phyloP scores from a whole-genome alignment of 2,797 vertebrate genomes.

The Ibycter americanus region DNA sequence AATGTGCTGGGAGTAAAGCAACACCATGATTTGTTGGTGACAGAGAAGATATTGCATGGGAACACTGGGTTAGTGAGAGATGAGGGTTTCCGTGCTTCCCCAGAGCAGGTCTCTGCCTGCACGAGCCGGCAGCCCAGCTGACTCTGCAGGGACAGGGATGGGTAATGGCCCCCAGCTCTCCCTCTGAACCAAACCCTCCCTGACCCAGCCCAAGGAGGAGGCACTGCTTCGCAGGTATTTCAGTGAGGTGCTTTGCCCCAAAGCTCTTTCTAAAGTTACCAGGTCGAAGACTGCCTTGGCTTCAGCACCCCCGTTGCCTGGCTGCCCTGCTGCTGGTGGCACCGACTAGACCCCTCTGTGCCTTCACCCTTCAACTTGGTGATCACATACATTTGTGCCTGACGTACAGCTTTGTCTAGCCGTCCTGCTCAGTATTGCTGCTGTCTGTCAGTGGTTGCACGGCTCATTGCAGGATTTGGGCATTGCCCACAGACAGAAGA shows the following conservation, averaged over 20 bases:
- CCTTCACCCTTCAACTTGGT: background rate
- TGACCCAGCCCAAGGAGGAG: background rate
- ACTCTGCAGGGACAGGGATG: background rate
- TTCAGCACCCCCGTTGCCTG: background rate
- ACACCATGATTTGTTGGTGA: rapidly evolving
- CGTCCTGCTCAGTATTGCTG: background rate
- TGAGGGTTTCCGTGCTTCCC: background rate
- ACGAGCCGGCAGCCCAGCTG: background rate
- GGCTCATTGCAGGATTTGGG: rapidly evolving
- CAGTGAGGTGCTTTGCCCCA: background rate
- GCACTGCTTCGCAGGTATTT: background rate
- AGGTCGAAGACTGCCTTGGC: background rate
- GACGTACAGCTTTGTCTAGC: background rate
- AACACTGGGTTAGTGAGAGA: rapidly evolving
- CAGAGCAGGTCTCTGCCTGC: background rate
- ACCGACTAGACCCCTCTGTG: background rate
- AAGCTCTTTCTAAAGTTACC: background rate
- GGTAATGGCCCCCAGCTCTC: background rate
- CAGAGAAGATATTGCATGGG: background rate
- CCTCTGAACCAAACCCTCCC: background rate
- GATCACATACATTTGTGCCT: rapidly evolving
- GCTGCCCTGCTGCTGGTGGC: background rate
- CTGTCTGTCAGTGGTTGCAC: background rate
- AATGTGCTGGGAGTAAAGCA: rapidly evolving
- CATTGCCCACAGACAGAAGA: no score